Evolutionary conservation across 2,113 vertebrate genomes (phyloP).

Genomic region (Gorsachius goisagi): DNA sequence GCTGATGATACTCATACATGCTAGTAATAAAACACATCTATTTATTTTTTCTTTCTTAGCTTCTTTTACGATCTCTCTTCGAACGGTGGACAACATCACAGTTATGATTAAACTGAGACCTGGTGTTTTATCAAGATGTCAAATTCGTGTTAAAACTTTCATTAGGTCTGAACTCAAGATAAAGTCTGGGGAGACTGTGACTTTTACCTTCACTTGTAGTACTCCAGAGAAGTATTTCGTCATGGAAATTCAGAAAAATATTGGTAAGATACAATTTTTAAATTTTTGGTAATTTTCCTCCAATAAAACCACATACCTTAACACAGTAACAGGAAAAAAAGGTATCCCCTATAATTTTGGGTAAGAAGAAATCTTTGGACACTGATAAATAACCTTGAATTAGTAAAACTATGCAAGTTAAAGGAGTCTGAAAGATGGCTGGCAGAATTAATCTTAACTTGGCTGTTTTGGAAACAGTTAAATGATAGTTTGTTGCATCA

Average conservation of each 20-base stretch:
- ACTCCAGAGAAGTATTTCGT: slow-evolving; percentile 71
- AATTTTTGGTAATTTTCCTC: neutral
- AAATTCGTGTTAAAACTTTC: neutral
- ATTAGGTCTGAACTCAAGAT: slow-evolving; percentile 27
- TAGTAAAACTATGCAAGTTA: neutral
- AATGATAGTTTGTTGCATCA: neutral
- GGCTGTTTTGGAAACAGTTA: neutral
- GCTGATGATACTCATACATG: neutral
- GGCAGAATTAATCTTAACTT: neutral
- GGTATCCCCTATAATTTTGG: neutral
- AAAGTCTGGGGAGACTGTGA: slow-evolving; percentile 59
- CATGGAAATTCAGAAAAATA: slow-evolving; percentile 67
- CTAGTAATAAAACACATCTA: neutral
- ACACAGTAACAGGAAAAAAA: too few species aligned
- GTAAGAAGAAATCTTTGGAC: neutral
- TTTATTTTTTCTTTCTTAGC: slow-evolving; percentile 44
- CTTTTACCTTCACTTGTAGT: slow-evolving; percentile 73
- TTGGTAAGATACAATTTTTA: slow-evolving; percentile 72
- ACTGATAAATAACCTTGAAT: neutral
- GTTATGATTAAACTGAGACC: slow-evolving; percentile 60
- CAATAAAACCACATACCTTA: neutral
- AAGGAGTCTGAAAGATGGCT: neutral
- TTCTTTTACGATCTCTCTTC: slow-evolving; percentile 57
- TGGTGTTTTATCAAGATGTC: slow-evolving; percentile 7
- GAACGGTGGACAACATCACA: neutral